Conservation (phyloP, 2,797 vertebrate species). For the Dermochelys coriacea region DNA sequence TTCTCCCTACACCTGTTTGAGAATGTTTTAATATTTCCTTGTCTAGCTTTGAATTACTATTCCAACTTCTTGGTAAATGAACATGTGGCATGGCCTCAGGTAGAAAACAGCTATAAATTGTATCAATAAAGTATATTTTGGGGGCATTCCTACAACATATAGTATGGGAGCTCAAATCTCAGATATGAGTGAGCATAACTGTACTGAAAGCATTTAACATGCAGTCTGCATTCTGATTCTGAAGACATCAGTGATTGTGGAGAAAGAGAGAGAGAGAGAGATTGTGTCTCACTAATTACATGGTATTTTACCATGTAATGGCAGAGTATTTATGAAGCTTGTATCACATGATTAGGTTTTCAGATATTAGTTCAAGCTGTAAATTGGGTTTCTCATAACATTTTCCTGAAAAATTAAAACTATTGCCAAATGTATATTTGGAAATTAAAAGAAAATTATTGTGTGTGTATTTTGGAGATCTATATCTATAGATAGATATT, state of each 20-base stretch:
- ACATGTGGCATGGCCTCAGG: not conserved
- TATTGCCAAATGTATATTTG: not conserved
- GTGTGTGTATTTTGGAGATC: not conserved
- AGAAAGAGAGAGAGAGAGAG: no score
- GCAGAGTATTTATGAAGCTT: not conserved
- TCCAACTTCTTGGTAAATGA: not conserved
- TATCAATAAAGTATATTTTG: no score
- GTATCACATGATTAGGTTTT: not conserved
- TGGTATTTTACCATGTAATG: not conserved
- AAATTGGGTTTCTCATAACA: not conserved
- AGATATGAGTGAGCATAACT: not conserved
- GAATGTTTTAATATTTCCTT: not conserved
- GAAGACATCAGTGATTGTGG: not conserved
- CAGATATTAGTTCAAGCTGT: not conserved
- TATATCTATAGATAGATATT: accelerated
- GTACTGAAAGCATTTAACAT: not conserved
- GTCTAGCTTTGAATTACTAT: not conserved
- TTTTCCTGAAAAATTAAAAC: not conserved
- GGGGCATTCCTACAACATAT: no score
- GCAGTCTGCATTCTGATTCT: accelerated
- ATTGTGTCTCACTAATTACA: not conserved
- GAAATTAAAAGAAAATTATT: not conserved
- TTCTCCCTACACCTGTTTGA: not conserved
- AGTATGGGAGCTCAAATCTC: not conserved
- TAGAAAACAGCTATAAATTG: no score